Base-by-base conservation (phyloP, 2,888 invertebrate species). In the Bembecia ichneumoniformis region DNA sequence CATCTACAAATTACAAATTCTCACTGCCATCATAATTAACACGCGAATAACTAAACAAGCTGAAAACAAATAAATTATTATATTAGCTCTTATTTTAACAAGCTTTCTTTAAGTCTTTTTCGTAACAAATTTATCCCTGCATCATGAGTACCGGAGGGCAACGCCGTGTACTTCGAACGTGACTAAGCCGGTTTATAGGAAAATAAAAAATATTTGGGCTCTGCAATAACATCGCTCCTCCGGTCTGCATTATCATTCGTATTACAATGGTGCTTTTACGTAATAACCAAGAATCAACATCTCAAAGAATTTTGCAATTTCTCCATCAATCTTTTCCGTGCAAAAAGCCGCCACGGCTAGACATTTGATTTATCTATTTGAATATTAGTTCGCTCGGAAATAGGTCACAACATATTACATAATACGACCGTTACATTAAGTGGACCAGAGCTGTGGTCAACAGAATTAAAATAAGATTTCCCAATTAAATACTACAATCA, bases 351-450 rank as follows among this genome's bases (percentile, higher is more conserved):
- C 62, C 65, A 65, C 65, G 62, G 63, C 63, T 64, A 71, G 72
- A 69, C 69, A 64, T 63, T 76, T 80, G 79, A 82, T 82, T 80
- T 81, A 82, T 81, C 77, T 81, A 75, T 80, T 77, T 79, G 77
- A 77, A 79, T 81, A 81, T 81, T 78, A 79, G 73, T 71, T 65
- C 59, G 57, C 61, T 28, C 57, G 55, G 60, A 70, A 70, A 62
- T 69, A 63, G 66, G 70, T 67, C 68, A 63, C 62, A 28, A 28
- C 28, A 28, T 28, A 28, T 28, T n/a, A n/a, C n/a, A n/a, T n/a
- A n/a, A n/a, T n/a, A 0, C 2, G 28, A 28, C 28, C 28, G 28
- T 28, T 28, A 28, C 28, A 9, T 7, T 9, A 9, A 28, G 9
- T 28, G 9, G 9, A 28, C 28, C 28, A 28, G 7, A 28, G 9